A percentile compares a stretch with the other conserved stretches of the same genome.
Evolutionary conservation across 2,797 vertebrate genomes (phyloP).

Genomic region (Garrulus glandarius): DNA sequence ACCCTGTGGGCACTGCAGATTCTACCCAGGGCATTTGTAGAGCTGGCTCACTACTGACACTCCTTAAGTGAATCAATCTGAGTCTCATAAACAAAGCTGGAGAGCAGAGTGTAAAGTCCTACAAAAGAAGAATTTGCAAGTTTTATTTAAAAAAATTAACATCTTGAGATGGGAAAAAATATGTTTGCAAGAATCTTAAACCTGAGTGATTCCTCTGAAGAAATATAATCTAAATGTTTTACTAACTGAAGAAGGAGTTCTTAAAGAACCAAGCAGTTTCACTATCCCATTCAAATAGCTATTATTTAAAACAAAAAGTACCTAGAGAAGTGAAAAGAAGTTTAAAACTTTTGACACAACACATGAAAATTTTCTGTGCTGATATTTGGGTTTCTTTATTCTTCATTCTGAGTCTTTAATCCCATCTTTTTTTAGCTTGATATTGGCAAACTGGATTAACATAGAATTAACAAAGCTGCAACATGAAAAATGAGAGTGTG

Average conservation of each 20-base stretch:
- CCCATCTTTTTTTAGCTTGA: neutral
- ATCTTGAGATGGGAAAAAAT: neutral
- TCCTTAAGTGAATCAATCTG: neutral
- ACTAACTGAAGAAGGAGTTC: neutral
- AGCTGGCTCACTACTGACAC: neutral
- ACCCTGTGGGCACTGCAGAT: neutral
- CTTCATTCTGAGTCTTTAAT: neutral
- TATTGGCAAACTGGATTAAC: neutral
- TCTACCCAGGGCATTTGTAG: accelerated
- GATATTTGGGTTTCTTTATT: neutral
- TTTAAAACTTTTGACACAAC: neutral
- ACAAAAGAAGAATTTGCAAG: neutral
- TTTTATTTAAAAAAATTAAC: neutral
- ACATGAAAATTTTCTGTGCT: neutral
- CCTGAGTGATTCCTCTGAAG: neutral
- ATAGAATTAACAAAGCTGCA: neutral
- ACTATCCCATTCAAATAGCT: neutral
- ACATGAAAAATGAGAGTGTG: neutral
- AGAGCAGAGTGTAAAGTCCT: neutral
- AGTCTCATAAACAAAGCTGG: neutral
- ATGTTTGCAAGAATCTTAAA: neutral
- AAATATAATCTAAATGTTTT: neutral
- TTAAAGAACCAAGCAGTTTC: neutral
- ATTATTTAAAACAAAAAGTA: neutral
- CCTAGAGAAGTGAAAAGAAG: neutral